Conservation (phyloP, 2,113 vertebrate species). For the Hydropotes inermis region DNA sequence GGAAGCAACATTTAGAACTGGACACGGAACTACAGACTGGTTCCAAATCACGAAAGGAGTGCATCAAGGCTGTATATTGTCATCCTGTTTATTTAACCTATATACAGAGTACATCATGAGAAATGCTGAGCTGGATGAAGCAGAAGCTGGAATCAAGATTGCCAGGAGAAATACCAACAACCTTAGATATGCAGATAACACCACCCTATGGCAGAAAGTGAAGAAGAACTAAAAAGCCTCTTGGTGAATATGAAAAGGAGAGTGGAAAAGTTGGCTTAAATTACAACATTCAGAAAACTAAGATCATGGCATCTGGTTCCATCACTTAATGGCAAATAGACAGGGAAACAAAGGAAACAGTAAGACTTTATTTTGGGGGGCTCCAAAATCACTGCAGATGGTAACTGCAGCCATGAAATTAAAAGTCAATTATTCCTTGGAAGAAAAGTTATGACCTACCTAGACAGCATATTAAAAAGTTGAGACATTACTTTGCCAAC, state of each 20-base stretch:
- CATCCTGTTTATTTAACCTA: not conserved
- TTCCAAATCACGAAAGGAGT: not conserved
- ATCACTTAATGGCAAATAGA: not conserved
- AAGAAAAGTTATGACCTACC: not conserved
- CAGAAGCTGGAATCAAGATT: not conserved
- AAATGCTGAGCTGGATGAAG: not conserved
- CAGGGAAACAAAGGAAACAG: not conserved
- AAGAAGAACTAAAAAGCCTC: not conserved
- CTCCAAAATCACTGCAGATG: not conserved
- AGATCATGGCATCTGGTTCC: not conserved
- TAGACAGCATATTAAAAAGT: not conserved
- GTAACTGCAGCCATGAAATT: not conserved
- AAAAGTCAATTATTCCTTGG: not conserved
- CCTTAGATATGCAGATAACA: not conserved
- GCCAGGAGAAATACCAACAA: not conserved
- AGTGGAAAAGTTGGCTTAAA: not conserved
- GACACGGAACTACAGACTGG: not conserved
- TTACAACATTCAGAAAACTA: not conserved
- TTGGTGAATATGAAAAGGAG: not conserved
- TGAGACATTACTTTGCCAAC: not conserved
- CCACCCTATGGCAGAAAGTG: not conserved
- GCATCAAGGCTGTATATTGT: not conserved
- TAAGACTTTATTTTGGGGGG: accelerated
- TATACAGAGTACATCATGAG: not conserved
- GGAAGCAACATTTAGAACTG: not conserved